Evolutionary conservation across 2,888 invertebrate genomes (phyloP).

Genomic region (Boloria euphrosyne): DNA sequence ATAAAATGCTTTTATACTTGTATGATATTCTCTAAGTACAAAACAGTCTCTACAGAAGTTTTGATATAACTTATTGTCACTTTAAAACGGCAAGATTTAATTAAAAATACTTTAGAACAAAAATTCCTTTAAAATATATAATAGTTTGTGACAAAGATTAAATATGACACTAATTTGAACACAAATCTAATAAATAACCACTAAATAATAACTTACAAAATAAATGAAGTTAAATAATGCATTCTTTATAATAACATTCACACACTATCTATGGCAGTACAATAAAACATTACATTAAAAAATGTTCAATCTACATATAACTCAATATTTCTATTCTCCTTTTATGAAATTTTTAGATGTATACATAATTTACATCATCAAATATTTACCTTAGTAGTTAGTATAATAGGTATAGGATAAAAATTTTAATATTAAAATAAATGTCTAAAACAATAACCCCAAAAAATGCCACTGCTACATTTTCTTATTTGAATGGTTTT

Average conservation of each 20-base stretch:
- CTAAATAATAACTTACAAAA: slow-evolving; percentile 44
- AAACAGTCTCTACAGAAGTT: slow-evolving; percentile 2
- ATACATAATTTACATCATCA: too few species aligned
- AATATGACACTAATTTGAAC: slow-evolving; percentile 81
- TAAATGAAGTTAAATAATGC: slow-evolving; percentile 41
- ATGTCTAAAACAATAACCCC: too few species aligned
- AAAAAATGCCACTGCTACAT: too few species aligned
- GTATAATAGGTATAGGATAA: too few species aligned
- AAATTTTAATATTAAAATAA: too few species aligned
- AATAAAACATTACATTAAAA: slow-evolving; percentile 24
- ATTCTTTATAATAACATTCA: slow-evolving; percentile 36
- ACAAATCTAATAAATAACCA: slow-evolving; percentile 64
- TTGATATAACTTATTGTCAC: slow-evolving; percentile 2
- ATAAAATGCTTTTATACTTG: slow-evolving; percentile 6
- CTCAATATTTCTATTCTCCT: too few species aligned
- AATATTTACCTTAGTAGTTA: too few species aligned
- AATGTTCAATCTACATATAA: neutral
- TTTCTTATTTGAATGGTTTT: too few species aligned
- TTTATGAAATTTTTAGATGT: too few species aligned
- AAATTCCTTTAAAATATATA: slow-evolving; percentile 26
- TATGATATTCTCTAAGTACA: slow-evolving; percentile 2
- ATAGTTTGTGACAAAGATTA: slow-evolving; percentile 66
- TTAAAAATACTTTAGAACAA: slow-evolving; percentile 31
- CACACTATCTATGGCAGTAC: slow-evolving; percentile 47
- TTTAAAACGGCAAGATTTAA: slow-evolving; percentile 32